Evolutionary conservation across 1,140 invertebrate genomes (phyloP), one percentile per base, ranked within the genome.

Genomic region (Papilio aristodemus): DNA sequence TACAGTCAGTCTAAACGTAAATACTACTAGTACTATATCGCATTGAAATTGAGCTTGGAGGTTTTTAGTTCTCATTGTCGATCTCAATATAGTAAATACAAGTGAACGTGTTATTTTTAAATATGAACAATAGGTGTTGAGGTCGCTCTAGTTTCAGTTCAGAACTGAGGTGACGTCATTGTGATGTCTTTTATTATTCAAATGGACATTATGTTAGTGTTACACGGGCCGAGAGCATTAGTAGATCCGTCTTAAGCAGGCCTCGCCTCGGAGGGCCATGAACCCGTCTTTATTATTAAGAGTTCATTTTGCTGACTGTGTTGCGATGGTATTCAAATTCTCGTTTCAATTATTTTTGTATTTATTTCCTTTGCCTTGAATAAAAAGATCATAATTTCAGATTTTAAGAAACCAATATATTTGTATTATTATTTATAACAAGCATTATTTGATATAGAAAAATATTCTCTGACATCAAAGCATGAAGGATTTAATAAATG

Each of bases 241-340:
- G 77, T 78, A 73, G 66, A 81, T 84, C 76, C 74, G 79, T 81
- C 80, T 85, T 70, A 32, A 74, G 63, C 67, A 75, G 68, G 75
- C 80, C 78, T 79, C 85, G 80, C 67, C 79, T 64, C 74, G 83
- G 76, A 81, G 79, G 86, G 82, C 87, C 87, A 86, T 90, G 87
- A 90, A 90, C 87, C 81, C 85, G 37, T 75, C 78, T 85, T 83
- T 82, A 85, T 85, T 86, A 84, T 80, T 81, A 72, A 75, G 83
- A 88, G 87, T 90, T 90, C 86, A 86, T 86, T 77, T 84, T 72
- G 73, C 70, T 78, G 77, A 83, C 78, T 22, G 46, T 19, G 22
- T 79, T 84, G 79, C 76, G 75, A 77, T 19, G 19, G 22, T 22
- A 54, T 54, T 22, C 22, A 11, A 54, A 54, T 11, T 54, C 46